Evolutionary conservation across 2,888 invertebrate species (phyloP).

Genomic region (Hyposoter dolosus): DNA sequence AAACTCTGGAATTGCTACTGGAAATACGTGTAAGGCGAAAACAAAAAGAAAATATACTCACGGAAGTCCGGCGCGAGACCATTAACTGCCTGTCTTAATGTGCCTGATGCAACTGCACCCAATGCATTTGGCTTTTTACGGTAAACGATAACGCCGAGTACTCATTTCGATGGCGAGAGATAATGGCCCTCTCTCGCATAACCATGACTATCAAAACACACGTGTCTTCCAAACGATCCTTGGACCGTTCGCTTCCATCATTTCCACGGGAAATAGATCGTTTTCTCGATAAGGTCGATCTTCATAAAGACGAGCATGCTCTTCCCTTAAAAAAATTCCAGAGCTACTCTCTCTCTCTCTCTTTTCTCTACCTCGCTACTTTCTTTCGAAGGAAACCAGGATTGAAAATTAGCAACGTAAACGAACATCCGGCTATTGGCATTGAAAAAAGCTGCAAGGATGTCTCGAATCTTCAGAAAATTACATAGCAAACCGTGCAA

Average conservation of each 20-base stretch:
- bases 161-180: slow-evolving; percentile 49
- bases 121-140: slow-evolving; percentile 59
- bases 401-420: slow-evolving; percentile 39
- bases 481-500: not conserved
- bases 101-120: slow-evolving; percentile 31
- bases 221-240: not conserved
- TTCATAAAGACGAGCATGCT: slow-evolving; percentile 49
- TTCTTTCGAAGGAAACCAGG: slow-evolving; percentile 25
- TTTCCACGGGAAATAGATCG: slow-evolving; percentile 67
- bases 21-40: slow-evolving; percentile 50
- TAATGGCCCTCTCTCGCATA: slow-evolving; percentile 25
- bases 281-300: slow-evolving; percentile 62
- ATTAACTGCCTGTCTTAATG: slow-evolving; percentile 37
- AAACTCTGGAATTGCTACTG: slow-evolving; percentile 62
- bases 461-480: slow-evolving; percentile 33
- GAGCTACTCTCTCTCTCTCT: slow-evolving; percentile 11
- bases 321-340: slow-evolving; percentile 11
- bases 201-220: slow-evolving; percentile 17
- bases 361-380: not conserved
- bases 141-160: slow-evolving; percentile 59
- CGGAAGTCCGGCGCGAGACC: slow-evolving; percentile 63
- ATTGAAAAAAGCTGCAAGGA: not conserved
- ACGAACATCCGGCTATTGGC: slow-evolving; percentile 20
- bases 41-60: slow-evolving; percentile 24
- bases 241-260: slow-evolving; percentile 38